Conservation (phyloP, 2,888 invertebrate genomes). For the Pogonocherus hispidulus region DNA sequence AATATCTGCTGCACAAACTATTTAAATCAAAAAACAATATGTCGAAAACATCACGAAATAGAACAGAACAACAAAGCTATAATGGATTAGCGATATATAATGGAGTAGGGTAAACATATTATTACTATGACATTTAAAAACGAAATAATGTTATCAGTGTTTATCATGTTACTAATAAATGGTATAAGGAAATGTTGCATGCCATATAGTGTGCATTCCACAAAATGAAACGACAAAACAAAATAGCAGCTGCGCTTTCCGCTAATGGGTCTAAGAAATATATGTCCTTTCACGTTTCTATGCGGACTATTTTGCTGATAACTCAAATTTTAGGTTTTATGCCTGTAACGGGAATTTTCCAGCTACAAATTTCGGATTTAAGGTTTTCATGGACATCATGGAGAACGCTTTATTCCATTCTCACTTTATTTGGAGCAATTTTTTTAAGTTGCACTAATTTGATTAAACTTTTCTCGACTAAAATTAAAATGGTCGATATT, state of each 20-base stretch:
- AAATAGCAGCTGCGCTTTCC: background rate
- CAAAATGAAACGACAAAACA: slow-evolving; percentile 7
- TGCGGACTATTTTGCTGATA: slow-evolving; percentile 3
- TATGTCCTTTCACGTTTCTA: background rate
- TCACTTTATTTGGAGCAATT: slow-evolving; percentile 39
- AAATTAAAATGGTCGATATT: slow-evolving; percentile 30
- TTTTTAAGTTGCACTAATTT: slow-evolving; percentile 38
- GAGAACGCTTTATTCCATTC: slow-evolving; percentile 40
- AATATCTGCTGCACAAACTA: background rate
- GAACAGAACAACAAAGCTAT: background rate
- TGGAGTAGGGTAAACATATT: slow-evolving; percentile 13
- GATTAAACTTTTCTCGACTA: slow-evolving; percentile 17
- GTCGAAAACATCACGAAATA: background rate
- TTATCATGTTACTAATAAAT: background rate
- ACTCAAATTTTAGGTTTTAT: slow-evolving; percentile 50
- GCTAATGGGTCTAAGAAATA: background rate
- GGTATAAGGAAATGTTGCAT: too few relatives aligned
- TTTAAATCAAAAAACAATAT: background rate
- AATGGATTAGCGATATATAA: background rate
- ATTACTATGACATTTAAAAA: background rate
- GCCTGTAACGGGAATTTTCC: slow-evolving; percentile 45
- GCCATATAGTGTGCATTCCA: background rate
- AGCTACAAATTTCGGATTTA: slow-evolving; percentile 25
- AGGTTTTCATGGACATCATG: slow-evolving; percentile 48
- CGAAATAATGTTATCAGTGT: background rate